A percentile compares a stretch with the other conserved stretches of the same genome.
phyloP scores from a whole-genome alignment of 2,888 invertebrate genomes.

The Palloptera scutellata region DNA sequence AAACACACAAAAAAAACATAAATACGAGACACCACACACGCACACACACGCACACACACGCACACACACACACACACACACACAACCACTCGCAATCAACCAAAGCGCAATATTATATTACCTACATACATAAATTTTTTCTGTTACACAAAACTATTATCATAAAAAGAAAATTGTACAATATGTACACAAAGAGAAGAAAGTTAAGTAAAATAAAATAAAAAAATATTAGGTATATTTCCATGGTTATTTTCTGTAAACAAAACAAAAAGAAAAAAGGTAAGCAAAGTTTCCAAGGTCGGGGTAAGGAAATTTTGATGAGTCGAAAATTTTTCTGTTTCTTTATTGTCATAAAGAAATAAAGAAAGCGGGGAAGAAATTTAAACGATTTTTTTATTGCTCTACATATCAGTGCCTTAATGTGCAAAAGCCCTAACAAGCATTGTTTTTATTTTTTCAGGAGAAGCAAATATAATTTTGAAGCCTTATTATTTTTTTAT shows the following conservation, averaged over 20 bases:
- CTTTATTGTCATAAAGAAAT: no score
- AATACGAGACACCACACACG: not conserved
- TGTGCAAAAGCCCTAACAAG: no score
- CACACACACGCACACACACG: not conserved
- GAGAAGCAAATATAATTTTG: no score
- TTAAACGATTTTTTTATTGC: no score
- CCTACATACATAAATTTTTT: not conserved
- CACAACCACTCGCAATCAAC: not conserved
- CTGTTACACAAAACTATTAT: not conserved
- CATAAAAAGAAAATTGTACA: not conserved
- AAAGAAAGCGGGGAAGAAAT: no score
- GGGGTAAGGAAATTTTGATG: not conserved
- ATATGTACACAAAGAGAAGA: not conserved
- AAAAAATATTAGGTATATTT: not conserved
- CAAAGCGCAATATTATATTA: not conserved
- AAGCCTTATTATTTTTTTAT: no score
- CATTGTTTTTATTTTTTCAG: no score
- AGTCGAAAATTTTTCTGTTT: no score
- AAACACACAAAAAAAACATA: not conserved
- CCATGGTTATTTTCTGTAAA: not conserved
- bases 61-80: constrained; percentile 1
- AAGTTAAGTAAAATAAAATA: not conserved
- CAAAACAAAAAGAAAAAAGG: not conserved
- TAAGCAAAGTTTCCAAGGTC: not conserved
- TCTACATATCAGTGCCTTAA: no score